A percentile compares a stretch with the other conserved stretches of the same genome.
These are phyloP conservation scores for Pandion haliaetus DNA, from an alignment of 2,113 vertebrate species.

Conservation along the genomic window DNA sequence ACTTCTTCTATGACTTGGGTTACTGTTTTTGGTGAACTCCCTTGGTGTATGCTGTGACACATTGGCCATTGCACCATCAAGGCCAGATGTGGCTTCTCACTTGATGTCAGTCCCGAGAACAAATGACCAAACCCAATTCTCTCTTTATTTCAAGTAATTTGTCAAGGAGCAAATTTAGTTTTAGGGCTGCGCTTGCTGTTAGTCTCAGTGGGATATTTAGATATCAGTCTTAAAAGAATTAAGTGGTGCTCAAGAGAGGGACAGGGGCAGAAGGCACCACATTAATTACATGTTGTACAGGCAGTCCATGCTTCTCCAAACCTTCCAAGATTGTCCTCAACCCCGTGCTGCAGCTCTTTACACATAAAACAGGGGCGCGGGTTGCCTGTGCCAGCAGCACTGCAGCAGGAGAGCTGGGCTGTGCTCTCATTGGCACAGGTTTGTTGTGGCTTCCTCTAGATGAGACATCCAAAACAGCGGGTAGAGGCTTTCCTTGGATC, in stretches of 20 bases:
- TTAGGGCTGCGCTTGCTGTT: not conserved
- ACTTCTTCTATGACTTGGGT: not conserved
- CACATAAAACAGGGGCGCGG: rapidly evolving
- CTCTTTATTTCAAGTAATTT: not conserved
- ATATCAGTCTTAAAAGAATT: not conserved
- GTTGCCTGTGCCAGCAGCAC: not conserved
- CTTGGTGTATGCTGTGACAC: not conserved
- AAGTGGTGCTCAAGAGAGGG: not conserved
- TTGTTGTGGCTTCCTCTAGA: not conserved
- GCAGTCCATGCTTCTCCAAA: not conserved
- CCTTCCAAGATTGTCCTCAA: not conserved
- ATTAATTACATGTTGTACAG: rapidly evolving
- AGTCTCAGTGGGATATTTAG: not conserved
- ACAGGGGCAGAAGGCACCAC: not conserved
- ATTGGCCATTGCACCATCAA: not conserved
- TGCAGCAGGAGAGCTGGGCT: not conserved
- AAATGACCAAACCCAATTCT: not conserved
- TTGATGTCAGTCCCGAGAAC: not conserved
- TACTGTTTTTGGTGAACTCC: not conserved
- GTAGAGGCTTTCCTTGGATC: not conserved
- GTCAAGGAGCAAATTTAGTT: not conserved
- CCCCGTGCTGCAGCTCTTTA: not conserved
- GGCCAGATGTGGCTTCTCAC: not conserved
- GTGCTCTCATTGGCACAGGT: not conserved
- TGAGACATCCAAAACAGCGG: not conserved